Conservation (phyloP, 2,797 vertebrate genomes). For the Melanotaenia boesemani region DNA sequence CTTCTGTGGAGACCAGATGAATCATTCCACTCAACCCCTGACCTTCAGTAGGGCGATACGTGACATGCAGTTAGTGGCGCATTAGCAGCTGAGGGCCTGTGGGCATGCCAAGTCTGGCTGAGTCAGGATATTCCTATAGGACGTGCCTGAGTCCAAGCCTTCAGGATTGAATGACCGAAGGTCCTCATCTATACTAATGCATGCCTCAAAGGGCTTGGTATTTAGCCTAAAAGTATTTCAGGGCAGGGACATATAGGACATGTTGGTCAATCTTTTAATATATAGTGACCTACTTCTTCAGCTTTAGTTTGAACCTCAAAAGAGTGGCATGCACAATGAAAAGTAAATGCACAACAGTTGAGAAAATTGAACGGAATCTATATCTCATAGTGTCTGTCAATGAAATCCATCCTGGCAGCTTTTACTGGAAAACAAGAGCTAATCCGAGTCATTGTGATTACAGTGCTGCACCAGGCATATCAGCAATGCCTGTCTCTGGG, state of each 20-base stretch:
- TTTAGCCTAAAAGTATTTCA: slow-evolving; percentile 49
- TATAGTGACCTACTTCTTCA: slow-evolving; percentile 57
- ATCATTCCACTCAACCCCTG: slow-evolving; percentile 68
- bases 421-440: slow-evolving; percentile 20
- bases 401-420: slow-evolving; percentile 36
- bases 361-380: slow-evolving; percentile 14
- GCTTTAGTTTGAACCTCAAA: slow-evolving; percentile 28
- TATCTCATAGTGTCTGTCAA: slow-evolving; percentile 34
- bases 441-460: slow-evolving; percentile 61
- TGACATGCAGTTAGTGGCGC: slow-evolving; percentile 63
- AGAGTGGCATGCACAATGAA: slow-evolving; percentile 37
- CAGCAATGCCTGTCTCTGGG: slow-evolving; percentile 40
- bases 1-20: slow-evolving; percentile 58
- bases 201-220: slow-evolving; percentile 60
- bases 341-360: slow-evolving; percentile 28
- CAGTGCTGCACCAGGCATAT: slow-evolving; percentile 38
- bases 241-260: slow-evolving; percentile 43
- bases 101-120: slow-evolving; percentile 63
- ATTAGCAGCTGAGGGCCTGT: slow-evolving; percentile 77
- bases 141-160: slow-evolving; percentile 61
- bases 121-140: slow-evolving; percentile 73
- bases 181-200: slow-evolving; percentile 59
- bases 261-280: slow-evolving; percentile 21
- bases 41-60: slow-evolving; percentile 68
- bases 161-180: slow-evolving; percentile 62